Evolutionary conservation across 2,797 vertebrate genomes (phyloP).

Genomic region (Tinamus major): DNA sequence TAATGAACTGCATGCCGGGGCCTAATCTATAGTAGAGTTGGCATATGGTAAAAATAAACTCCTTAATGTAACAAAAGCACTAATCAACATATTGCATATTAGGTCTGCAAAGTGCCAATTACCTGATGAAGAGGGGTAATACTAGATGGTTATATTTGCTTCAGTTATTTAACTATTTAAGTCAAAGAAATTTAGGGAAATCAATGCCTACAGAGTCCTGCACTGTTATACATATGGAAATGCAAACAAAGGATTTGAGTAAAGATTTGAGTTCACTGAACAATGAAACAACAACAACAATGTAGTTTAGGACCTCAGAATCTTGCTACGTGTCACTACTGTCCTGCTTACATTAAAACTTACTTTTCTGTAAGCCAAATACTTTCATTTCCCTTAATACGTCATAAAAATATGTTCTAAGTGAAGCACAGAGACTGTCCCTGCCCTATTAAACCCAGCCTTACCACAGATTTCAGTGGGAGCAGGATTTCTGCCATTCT

Average conservation of each 20-base stretch:
- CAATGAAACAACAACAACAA: neutral
- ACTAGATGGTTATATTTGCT: neutral
- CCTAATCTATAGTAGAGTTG: constrained; percentile 10
- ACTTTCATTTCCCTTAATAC: neutral
- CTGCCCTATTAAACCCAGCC: neutral
- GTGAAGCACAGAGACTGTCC: neutral
- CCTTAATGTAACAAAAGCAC: constrained; percentile 47
- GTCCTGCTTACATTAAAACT: neutral
- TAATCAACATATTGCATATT: constrained; percentile 31
- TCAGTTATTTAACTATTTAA: constrained; percentile 21
- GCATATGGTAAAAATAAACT: neutral
- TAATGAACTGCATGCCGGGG: constrained; percentile 10
- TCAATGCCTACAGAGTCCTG: neutral
- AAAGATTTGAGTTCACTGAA: neutral
- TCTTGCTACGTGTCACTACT: neutral
- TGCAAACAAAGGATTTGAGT: neutral
- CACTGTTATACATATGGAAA: neutral
- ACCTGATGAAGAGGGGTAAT: constrained; percentile 20
- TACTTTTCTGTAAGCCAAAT: neutral
- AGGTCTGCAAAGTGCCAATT: constrained; percentile 3
- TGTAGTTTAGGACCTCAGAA: neutral
- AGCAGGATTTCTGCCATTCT: constrained; percentile 28
- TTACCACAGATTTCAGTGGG: neutral
- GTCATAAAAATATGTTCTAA: constrained; percentile 4
- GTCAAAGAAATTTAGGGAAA: neutral